These are phyloP conservation scores for Nomada ruficornis DNA, from an alignment of 2,888 invertebrate genomes.

Conservation along the genomic window DNA sequence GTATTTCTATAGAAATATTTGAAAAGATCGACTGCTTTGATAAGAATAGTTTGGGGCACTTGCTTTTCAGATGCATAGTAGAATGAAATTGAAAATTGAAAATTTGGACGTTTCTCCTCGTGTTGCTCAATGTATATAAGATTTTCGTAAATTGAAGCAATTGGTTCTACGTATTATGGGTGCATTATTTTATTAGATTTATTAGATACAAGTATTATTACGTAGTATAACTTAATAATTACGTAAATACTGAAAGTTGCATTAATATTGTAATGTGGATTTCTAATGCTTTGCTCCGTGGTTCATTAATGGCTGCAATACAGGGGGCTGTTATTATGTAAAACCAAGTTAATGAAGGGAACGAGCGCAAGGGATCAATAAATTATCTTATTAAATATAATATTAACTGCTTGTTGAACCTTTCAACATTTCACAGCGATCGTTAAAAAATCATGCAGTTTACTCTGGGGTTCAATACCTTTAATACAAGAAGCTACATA, in stretches of 20 bases:
- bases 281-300: background rate
- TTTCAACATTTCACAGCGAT: background rate
- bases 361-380: background rate
- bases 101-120: too few relatives aligned
- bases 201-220: background rate
- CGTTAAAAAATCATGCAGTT: background rate
- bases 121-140: too few relatives aligned
- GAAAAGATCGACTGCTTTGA: too few relatives aligned
- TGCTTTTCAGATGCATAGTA: too few relatives aligned
- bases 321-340: background rate
- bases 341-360: background rate
- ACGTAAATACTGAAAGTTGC: background rate
- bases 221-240: background rate
- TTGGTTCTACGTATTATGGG: background rate
- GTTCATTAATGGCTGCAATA: background rate
- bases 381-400: conserved; percentile 9
- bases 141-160: too few relatives aligned
- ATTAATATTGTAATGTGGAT: background rate
- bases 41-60: too few relatives aligned
- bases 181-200: background rate
- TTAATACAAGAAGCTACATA: background rate
- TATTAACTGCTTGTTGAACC: background rate
- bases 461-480: background rate
- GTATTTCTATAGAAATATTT: too few relatives aligned
- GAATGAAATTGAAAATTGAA: too few relatives aligned